A percentile compares a stretch with the other conserved stretches of the same genome.
Evolutionary conservation across 92 coral and sea anemone species (phyloP).

Genomic region (Muricea muricata): DNA sequence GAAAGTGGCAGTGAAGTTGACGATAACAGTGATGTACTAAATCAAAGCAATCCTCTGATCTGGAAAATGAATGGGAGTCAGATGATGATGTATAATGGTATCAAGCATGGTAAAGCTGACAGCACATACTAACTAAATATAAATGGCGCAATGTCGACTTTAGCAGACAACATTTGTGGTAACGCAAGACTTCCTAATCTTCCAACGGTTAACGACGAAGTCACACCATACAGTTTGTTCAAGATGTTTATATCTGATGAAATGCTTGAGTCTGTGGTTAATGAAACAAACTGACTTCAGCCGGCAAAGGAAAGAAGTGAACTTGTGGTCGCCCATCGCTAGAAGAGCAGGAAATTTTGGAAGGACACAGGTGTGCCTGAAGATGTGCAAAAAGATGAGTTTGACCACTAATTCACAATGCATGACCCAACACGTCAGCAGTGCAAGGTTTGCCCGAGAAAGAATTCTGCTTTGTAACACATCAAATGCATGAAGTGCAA

Average conservation of each 20-base stretch:
- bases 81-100: conserved; percentile 21
- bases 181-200: conserved; percentile 3
- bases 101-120: not conserved
- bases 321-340: not conserved
- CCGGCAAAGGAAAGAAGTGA: conserved; percentile 16
- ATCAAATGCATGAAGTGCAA: conserved; percentile 25
- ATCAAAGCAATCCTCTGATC: not conserved
- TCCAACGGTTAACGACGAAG: not conserved
- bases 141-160: not conserved
- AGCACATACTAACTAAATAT: not conserved
- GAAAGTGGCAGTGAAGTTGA: not conserved
- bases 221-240: conserved; percentile 19
- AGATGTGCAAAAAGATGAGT: conserved; percentile 18
- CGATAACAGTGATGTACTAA: not conserved
- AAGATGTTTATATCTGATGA: conserved; percentile 11
- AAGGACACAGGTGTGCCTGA: not conserved
- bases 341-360: not conserved
- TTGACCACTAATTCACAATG: not conserved
- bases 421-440: not conserved
- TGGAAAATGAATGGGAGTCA: conserved; percentile 9
- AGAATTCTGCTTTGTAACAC: not conserved
- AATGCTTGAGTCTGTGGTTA: not conserved
- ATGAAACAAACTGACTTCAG: conserved; percentile 1
- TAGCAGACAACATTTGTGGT: not conserved
- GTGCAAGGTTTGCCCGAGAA: conserved; percentile 25